Percentiles rank a stretch among this genome's conserved stretches.
phyloP scores from a whole-genome alignment of 1,140 invertebrate genomes.

The Fopius arisanus region DNA sequence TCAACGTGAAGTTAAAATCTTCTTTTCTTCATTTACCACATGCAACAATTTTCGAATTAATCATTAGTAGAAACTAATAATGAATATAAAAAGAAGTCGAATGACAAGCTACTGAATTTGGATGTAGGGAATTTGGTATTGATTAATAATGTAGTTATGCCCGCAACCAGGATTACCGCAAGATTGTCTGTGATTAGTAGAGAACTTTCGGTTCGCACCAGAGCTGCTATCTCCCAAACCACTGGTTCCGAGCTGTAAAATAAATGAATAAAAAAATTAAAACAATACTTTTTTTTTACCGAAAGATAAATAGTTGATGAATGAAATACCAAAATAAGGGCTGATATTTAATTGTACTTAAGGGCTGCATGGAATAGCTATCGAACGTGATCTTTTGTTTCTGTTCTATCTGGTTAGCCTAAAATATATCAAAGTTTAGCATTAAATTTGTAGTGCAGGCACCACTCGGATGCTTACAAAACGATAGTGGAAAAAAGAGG shows the following conservation, averaged over 20 bases:
- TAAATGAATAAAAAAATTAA: constrained; percentile 36
- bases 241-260: constrained; percentile 62
- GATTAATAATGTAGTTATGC: constrained; percentile 64
- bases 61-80: neutral
- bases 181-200: constrained; percentile 67
- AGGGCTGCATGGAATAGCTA: too few relatives aligned
- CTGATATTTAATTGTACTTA: too few relatives aligned
- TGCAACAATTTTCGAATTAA: constrained; percentile 1
- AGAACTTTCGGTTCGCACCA: constrained; percentile 66
- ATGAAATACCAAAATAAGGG: too few relatives aligned
- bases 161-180: constrained; percentile 67
- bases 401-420: too few relatives aligned
- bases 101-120: neutral
- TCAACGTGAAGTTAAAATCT: neutral
- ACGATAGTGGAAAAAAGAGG: too few relatives aligned
- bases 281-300: neutral
- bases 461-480: too few relatives aligned
- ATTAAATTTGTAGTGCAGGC: too few relatives aligned
- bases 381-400: too few relatives aligned
- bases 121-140: constrained; percentile 42
- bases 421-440: too few relatives aligned
- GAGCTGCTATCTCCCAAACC: constrained; percentile 64
- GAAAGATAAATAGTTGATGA: constrained; percentile 19
- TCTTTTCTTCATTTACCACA: neutral
- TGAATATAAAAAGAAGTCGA: constrained; percentile 1